A percentile compares a stretch with the other conserved stretches of the same genome.
Conservation (phyloP, 2,888 invertebrate species). For the Polietes domitor region DNA sequence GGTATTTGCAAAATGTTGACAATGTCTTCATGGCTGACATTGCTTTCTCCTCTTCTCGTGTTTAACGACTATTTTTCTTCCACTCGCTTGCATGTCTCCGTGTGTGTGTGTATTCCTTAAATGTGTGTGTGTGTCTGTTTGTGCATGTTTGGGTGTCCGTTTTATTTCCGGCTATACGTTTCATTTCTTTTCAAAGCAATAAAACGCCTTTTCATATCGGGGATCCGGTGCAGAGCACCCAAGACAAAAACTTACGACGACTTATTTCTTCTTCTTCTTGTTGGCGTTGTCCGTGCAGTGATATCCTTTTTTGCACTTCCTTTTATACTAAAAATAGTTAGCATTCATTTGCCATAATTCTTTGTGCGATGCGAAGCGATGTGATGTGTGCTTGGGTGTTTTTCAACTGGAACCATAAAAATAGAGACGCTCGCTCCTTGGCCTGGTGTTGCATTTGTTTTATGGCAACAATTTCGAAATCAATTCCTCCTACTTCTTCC, state of each 20-base stretch:
- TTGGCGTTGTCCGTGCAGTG: background rate
- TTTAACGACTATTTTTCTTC: constrained; percentile 34
- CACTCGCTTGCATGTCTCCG: constrained; percentile 18
- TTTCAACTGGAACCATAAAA: constrained; percentile 11
- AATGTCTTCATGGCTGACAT: constrained; percentile 39
- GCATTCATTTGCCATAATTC: constrained; percentile 45
- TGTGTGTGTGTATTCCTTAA: background rate
- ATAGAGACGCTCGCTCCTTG: background rate
- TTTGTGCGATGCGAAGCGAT: too few relatives aligned
- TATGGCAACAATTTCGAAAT: constrained; percentile 21
- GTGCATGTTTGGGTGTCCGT: constrained; percentile 22
- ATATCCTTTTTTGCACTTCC: constrained; percentile 15
- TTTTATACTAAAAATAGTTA: constrained; percentile 41
- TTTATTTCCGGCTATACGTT: constrained; percentile 38
- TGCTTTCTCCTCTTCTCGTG: constrained; percentile 21
- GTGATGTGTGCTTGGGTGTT: background rate
- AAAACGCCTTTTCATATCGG: constrained; percentile 25
- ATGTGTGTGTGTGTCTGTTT: background rate
- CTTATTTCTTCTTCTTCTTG: background rate
- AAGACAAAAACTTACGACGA: background rate
- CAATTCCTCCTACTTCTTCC: background rate
- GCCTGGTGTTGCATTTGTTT: background rate
- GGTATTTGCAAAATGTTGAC: constrained; percentile 2
- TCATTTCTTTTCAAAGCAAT: constrained; percentile 36
- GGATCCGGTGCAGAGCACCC: background rate